Evolutionary conservation across 1,140 invertebrate genomes (phyloP), one percentile per base, ranked within the genome.

Genomic region (Andricus grossulariae): DNA sequence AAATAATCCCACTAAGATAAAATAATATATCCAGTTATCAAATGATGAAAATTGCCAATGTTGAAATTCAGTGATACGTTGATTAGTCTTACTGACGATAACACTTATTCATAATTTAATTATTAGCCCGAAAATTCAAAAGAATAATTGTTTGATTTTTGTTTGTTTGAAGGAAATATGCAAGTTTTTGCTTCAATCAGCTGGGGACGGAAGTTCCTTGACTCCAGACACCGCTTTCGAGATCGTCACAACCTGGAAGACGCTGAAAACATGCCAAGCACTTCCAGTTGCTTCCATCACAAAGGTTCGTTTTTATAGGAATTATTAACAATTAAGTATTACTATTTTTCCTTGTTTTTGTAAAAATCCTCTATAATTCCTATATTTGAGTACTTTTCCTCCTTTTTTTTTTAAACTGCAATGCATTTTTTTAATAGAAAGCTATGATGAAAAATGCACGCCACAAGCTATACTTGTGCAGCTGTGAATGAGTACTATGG

Each of bases 141-240:
- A 51, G 0, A 76, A 8, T 51, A 49, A 49, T 76, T 72, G 7
- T 15, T 77, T 87, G 2, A 5, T 2, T 89, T 25, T 82, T 70
- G 74, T 66, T 12, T 77, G n/a, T 82, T 76, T 78, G 25, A 83
- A 94, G 93, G 91, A 92, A 77, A 89, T 92, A 16, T 94, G 94
- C 85, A 92, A 93, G 55, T 91, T 88, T 73, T 78, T 92, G 7
- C 79, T 92, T 50, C 90, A 89, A 80, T 85, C 85, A 45, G 74
- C 75, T 54, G 84, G 87, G 8, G 83, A 92, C 70, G 90, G 87
- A 50, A 85, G 81, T 8, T 87, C 83, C 32, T 78, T 88, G n/a
- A 91, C 86, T 73, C 86, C 92, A 3, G 93, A 94, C 81, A 91
- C 90, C 21, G 84, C 93, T 49, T 94, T 92, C 86, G 92, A 93